Base-by-base conservation (phyloP, 2,888 invertebrate species). In the Micoletzkya japonica region DNA sequence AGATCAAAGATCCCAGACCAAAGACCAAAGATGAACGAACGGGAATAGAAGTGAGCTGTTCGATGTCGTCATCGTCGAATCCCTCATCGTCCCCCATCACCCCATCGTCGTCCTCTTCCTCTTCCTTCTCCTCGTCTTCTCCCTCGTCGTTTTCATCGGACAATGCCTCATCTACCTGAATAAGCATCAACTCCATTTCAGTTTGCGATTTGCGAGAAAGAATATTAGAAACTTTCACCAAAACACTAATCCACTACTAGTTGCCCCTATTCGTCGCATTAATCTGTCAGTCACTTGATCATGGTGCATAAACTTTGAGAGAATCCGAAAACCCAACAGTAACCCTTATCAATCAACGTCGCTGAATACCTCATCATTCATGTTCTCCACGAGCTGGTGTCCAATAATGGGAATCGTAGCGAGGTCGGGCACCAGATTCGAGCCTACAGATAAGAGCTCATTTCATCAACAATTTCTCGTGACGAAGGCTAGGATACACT, bases 291-390 rank as follows among this genome's bases (percentile, higher is more conserved):
- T 7, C 17, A 28, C 4, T 32, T 37, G n/a, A 10, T 32, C 24
- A 61, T 7, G 20, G 49, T 54, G 7, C 54, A 24, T 54, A 54
- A n/a, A 14, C 26, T 7, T 26, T 54, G 7, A 54, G n/a, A 20
- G 7, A 26, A 14, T 24, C 14, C 14, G 49, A 20, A 44, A 26
- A 57, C 26, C n/a, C 2, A 6, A 58, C 17, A 17, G 14, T 17
- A 34, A 37, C 1, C 28, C 37, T 20, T 26, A 4, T 24, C 60
- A 3, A 28, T 59, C 39, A 14, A 28, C 28, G 30, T 4, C 28
- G 56, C n/a, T n/a, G n/a, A n/a, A 28, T 49, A 81, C 80, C 74
- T 81, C 81, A 64, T 75, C 59, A n/a, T 73, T 74, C 82, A 82
- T 82, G 50, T 76, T 73, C 37, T 67, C 58, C 34, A 78, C 37